Evolutionary conservation across 2,113 vertebrate species (phyloP), one percentile per base, ranked within the genome.

Genomic region (Pagrus major): DNA sequence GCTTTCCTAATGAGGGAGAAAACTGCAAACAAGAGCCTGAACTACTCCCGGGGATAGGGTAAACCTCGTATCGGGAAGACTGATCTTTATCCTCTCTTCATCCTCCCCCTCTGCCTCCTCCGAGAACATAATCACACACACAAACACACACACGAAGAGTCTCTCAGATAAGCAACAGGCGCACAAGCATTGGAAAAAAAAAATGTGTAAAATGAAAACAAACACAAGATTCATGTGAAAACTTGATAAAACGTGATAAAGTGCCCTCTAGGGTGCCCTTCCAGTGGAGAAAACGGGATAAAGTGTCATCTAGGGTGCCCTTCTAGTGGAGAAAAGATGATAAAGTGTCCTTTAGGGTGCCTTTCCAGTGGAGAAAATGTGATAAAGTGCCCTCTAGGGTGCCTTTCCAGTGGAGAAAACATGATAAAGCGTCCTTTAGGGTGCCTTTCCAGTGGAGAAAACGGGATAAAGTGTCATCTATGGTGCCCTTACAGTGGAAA

Each of bases 1-100:
- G 92, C 91, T n/a, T 92, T 76, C 75, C 75, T 90, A 92, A 94
- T 89, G 78, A 93, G 83, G 33, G 31, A 65, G 61, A 37, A 88
- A 73, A 60, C 81, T 54, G 85, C 84, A 78, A 91, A 89, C 70
- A 80, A 81, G 74, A 85, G 44, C 33, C 33, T 25, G 46, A 33
- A 67, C 5, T 16, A 66, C 86, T 80, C 86, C 31, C 6, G 44
- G 89, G 80, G 90, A 91, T 54, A 39, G 64, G 61, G 56, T n/a
- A 83, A 78, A 61, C 52, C 81, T 78, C 60, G 51, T 65, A 39
- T 78, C 21, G 27, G 44, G 66, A 78, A 71, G 54, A 41, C 47
- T 29, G 35, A 86, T 83, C 84, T 72, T 70, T 41, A 67, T 80
- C 35, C 52, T 56, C 39, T 60, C 49, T 56, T 61, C 58, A 54